phyloP scores from a whole-genome alignment of 2,113 vertebrate genomes.

The Trichechus manatus region DNA sequence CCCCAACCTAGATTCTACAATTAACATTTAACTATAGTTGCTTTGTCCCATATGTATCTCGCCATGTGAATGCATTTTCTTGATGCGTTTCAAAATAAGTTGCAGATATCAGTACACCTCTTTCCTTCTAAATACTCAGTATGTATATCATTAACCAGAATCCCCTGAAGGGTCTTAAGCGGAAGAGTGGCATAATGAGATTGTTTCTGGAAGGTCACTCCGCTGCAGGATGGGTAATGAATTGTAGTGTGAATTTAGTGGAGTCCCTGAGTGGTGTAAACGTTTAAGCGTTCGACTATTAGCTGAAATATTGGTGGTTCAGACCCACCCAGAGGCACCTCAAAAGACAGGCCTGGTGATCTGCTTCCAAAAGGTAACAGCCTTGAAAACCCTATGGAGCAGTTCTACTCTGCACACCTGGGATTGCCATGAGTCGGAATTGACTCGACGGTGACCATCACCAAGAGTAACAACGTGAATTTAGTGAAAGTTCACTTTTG shows the following conservation, averaged over 20 bases:
- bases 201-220: background rate
- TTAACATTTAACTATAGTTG: constrained; percentile 31
- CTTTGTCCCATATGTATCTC: background rate
- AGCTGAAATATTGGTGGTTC: too few species aligned
- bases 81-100: constrained; percentile 8
- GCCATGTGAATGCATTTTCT: background rate
- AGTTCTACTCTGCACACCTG: too few species aligned
- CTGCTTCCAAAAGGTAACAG: too few species aligned
- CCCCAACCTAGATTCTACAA: background rate
- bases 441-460: too few species aligned
- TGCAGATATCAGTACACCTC: background rate
- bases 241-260: too few species aligned
- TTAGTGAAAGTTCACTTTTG: background rate
- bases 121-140: background rate
- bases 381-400: too few species aligned
- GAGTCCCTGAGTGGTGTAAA: too few species aligned
- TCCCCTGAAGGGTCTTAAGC: background rate
- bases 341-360: too few species aligned
- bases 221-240: background rate
- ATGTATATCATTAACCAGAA: background rate
- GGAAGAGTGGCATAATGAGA: background rate
- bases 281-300: too few species aligned
- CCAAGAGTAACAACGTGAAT: too few species aligned
- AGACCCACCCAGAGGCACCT: too few species aligned
- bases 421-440: too few species aligned